These are phyloP conservation scores for Sminthurinus aureus DNA, from an alignment of 2,888 invertebrate species.

Conservation along the genomic window DNA sequence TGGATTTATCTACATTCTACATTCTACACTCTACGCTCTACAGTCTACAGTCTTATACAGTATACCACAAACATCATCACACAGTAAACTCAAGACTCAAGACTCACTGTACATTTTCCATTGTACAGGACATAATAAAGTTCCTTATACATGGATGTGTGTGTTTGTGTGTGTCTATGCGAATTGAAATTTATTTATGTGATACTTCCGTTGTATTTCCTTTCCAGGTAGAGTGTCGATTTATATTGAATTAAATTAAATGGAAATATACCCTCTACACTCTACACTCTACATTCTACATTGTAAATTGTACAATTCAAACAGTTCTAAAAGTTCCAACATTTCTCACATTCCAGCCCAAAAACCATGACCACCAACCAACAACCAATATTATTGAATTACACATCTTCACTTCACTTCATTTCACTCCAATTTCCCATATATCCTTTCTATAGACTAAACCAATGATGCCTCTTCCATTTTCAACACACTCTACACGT, in stretches of 20 bases:
- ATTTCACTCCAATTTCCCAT: too few relatives aligned
- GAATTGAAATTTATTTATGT: not conserved
- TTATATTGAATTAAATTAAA: conserved; percentile 10
- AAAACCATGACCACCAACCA: not conserved
- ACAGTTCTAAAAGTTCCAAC: too few relatives aligned
- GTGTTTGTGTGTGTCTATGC: not conserved
- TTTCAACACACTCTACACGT: too few relatives aligned
- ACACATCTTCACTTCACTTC: conserved; percentile 14
- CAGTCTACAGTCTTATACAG: too few relatives aligned
- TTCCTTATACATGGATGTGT: not conserved
- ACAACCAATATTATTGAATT: not conserved
- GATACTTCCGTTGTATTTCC: not conserved
- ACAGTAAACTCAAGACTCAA: not conserved
- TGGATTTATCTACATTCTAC: too few relatives aligned
- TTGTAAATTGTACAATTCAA: not conserved
- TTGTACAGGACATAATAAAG: not conserved
- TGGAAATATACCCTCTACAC: not conserved
- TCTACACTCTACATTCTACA: not conserved
- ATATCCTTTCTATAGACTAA: too few relatives aligned
- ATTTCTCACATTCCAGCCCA: too few relatives aligned
- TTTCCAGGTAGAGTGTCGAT: not conserved
- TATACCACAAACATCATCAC: too few relatives aligned
- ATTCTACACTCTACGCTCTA: too few relatives aligned
- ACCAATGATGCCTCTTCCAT: too few relatives aligned
- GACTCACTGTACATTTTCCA: not conserved